These are phyloP conservation scores for Alectura lathami DNA, from an alignment of 2,113 vertebrate species.

Conservation along the genomic window DNA sequence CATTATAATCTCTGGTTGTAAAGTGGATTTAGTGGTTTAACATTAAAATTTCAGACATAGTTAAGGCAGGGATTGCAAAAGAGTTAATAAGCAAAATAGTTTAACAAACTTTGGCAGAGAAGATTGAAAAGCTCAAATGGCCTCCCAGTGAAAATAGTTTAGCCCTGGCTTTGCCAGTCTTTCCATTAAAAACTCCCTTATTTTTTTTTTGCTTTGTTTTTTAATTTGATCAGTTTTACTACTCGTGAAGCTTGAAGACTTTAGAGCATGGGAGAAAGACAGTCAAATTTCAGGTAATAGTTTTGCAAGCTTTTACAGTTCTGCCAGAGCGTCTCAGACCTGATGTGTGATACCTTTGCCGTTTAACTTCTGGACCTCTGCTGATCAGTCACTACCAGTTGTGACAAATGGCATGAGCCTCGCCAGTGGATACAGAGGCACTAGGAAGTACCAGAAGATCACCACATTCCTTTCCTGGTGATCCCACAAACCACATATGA, in stretches of 20 bases:
- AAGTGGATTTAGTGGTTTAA: constrained; percentile 60
- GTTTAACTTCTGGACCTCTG: not conserved
- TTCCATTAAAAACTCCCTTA: constrained; percentile 7
- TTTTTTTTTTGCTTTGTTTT: constrained; percentile 23
- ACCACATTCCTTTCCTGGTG: not conserved
- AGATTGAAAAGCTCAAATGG: not conserved
- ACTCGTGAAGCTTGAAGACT: not conserved
- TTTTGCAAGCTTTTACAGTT: constrained; percentile 10
- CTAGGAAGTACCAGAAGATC: not conserved
- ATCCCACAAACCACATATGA: accelerated
- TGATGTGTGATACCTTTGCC: not conserved
- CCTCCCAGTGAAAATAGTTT: not conserved
- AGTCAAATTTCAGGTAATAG: not conserved
- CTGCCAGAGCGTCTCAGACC: not conserved
- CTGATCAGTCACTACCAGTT: not conserved
- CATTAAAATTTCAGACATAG: constrained; percentile 61
- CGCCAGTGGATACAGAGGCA: not conserved
- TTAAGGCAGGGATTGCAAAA: constrained; percentile 56
- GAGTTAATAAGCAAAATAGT: constrained; percentile 59
- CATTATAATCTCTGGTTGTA: constrained; percentile 51
- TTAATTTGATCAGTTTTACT: not conserved
- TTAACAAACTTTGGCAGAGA: constrained; percentile 49
- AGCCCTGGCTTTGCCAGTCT: constrained; percentile 15
- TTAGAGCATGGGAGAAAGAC: not conserved
- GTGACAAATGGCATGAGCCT: not conserved